Conservation (phyloP, 2,888 invertebrate genomes). For the Orgyia antiqua region DNA sequence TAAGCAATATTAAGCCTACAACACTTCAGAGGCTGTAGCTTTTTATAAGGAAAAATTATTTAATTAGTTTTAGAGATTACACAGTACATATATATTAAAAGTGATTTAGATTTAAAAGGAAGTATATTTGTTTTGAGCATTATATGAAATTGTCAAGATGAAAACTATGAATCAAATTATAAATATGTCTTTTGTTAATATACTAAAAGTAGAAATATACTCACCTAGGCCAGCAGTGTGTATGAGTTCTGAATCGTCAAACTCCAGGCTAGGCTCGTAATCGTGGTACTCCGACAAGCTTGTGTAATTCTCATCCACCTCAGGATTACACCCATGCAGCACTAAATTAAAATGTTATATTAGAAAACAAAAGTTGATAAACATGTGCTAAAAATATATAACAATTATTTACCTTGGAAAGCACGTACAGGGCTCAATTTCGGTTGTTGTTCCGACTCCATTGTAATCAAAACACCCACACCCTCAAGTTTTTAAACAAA, state of each 20-base stretch:
- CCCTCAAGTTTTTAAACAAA: slow-evolving; percentile 10
- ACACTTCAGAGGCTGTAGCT: no score
- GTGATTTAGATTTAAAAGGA: no score
- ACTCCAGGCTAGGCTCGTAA: slow-evolving; percentile 96
- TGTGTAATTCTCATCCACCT: slow-evolving; percentile 87
- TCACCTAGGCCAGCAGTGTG: slow-evolving; percentile 84
- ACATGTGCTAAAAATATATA: background rate
- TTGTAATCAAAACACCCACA: slow-evolving; percentile 24
- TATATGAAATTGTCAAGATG: no score
- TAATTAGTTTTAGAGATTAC: no score
- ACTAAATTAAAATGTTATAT: slow-evolving; percentile 31
- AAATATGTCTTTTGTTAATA: no score
- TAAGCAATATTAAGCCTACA: no score
- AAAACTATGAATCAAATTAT: no score
- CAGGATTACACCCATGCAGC: slow-evolving; percentile 50
- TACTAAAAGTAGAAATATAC: no score
- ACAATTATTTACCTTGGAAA: slow-evolving; percentile 50
- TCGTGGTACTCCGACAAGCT: slow-evolving; percentile 95
- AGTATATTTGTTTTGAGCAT: no score
- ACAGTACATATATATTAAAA: no score
- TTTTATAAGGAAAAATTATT: no score
- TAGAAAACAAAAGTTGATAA: background rate
- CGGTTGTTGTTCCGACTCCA: slow-evolving; percentile 65
- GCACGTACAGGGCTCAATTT: slow-evolving; percentile 63
- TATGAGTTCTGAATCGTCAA: slow-evolving; percentile 95